Conservation (phyloP, 2,797 vertebrate species). For the Sebastes steindachneri region DNA sequence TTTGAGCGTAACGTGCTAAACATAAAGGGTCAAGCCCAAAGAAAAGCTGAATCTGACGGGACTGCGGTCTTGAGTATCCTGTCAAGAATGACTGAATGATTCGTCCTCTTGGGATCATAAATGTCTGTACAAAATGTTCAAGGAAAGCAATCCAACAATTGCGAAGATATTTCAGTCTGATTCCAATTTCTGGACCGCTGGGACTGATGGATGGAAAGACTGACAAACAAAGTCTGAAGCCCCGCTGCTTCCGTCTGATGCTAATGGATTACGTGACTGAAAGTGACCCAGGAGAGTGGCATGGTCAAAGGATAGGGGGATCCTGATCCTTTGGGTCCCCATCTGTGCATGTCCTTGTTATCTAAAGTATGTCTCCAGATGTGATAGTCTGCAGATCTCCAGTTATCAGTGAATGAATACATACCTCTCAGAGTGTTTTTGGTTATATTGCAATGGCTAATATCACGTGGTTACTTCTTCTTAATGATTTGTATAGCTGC, state of each 20-base stretch:
- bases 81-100: background rate
- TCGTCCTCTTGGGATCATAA: background rate
- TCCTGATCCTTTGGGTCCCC: slow-evolving; percentile 13
- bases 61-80: background rate
- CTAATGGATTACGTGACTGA: background rate
- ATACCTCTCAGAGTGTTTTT: slow-evolving; percentile 69
- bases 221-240: background rate
- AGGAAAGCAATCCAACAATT: background rate
- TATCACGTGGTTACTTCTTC: slow-evolving; percentile 68
- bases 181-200: background rate
- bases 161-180: background rate
- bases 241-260: background rate
- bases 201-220: background rate
- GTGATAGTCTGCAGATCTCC: slow-evolving; percentile 46
- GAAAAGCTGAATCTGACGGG: background rate
- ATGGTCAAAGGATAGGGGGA: background rate
- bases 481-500: slow-evolving; percentile 80
- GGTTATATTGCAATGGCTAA: slow-evolving; percentile 59
- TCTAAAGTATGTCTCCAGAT: slow-evolving; percentile 48
- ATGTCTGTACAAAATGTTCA: background rate
- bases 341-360: slow-evolving; percentile 66
- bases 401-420: slow-evolving; percentile 63
- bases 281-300: slow-evolving; percentile 1
- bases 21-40: background rate
- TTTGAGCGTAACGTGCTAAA: slow-evolving; percentile 11